These are phyloP conservation scores for Drosophila nannoptera DNA, from an alignment of 1,140 invertebrate genomes.

Conservation along the genomic window DNA sequence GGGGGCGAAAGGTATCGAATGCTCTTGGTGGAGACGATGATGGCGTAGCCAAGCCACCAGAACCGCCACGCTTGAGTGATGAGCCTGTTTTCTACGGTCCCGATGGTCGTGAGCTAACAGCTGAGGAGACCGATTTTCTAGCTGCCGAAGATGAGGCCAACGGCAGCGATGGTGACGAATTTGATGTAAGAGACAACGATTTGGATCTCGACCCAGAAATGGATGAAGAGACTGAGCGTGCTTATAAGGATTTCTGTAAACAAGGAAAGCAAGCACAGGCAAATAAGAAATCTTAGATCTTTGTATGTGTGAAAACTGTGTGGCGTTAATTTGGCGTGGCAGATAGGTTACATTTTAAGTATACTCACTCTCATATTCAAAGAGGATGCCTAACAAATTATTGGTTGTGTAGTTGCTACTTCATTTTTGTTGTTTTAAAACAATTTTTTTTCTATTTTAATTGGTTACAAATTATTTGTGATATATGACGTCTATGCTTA, in stretches of 20 bases:
- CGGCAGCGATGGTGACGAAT: constrained; percentile 72
- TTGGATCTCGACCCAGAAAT: constrained; percentile 80
- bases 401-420: constrained; percentile 34
- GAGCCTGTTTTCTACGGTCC: constrained; percentile 80
- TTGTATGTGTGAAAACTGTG: constrained; percentile 33
- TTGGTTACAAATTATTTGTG: constrained; percentile 71
- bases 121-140: constrained; percentile 80
- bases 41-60: constrained; percentile 43
- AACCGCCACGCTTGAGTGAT: constrained; percentile 70
- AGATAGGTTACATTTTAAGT: constrained; percentile 24
- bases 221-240: constrained; percentile 81
- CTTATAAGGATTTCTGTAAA: constrained; percentile 80
- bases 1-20: constrained; percentile 73
- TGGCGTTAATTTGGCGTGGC: constrained; percentile 44
- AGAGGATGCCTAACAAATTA: constrained; percentile 24
- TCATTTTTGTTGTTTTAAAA: constrained; percentile 30
- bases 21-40: constrained; percentile 68
- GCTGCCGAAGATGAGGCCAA: constrained; percentile 51
- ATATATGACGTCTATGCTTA: constrained; percentile 52
- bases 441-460: constrained; percentile 44
- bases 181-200: constrained; percentile 79
- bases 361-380: constrained; percentile 8
- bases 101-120: constrained; percentile 80
- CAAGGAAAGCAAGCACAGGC: constrained; percentile 45
- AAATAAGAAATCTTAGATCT: constrained; percentile 56